These are phyloP conservation scores for Kobus ellipsiprymnus DNA, from an alignment of 2,113 vertebrate species.

Conservation along the genomic window DNA sequence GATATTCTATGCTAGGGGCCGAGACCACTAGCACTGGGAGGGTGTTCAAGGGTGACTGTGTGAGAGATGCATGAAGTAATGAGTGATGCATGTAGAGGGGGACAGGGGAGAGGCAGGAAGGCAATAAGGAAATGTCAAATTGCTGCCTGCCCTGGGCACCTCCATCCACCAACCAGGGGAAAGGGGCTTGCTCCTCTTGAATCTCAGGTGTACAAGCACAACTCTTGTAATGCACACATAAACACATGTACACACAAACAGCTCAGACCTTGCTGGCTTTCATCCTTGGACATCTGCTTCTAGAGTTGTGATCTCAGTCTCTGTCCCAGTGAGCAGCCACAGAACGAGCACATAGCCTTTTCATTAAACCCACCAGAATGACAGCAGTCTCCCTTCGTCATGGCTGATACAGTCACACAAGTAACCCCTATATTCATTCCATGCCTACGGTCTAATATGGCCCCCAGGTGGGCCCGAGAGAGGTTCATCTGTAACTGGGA, in stretches of 20 bases:
- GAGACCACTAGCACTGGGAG: not conserved
- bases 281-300: not conserved
- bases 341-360: not conserved
- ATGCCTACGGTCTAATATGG: not conserved
- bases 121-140: not conserved
- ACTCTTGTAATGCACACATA: not conserved
- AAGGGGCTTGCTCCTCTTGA: not conserved
- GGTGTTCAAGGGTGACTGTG: not conserved
- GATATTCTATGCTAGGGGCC: not conserved
- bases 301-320: not conserved
- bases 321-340: not conserved
- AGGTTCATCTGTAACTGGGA: not conserved
- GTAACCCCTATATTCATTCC: not conserved
- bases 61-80: not conserved
- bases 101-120: not conserved
- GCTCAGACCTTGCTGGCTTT: not conserved
- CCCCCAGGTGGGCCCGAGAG: too few relatives aligned
- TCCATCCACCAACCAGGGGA: not conserved
- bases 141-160: too few relatives aligned
- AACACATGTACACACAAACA: not conserved
- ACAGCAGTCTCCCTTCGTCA: not conserved
- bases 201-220: not conserved
- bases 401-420: not conserved
- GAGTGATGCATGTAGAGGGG: not conserved
- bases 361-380: not conserved